These are phyloP conservation scores for Mirounga angustirostris DNA, from an alignment of 2,113 vertebrate genomes.

Conservation along the genomic window DNA sequence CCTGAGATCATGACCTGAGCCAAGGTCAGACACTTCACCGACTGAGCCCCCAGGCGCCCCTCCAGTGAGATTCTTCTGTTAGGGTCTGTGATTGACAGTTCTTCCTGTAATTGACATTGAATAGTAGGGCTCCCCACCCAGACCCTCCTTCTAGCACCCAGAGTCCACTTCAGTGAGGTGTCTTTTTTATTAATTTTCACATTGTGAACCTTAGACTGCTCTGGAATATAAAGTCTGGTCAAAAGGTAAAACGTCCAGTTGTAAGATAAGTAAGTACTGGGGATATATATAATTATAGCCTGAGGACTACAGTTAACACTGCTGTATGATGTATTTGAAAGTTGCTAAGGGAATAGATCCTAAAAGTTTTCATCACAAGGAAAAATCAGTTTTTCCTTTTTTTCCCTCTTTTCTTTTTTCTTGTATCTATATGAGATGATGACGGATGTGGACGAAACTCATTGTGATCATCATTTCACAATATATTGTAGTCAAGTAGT, in stretches of 20 bases:
- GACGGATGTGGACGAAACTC: not conserved
- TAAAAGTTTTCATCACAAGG: not conserved
- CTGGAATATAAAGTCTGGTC: not conserved
- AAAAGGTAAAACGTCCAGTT: not conserved
- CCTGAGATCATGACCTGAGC: not conserved
- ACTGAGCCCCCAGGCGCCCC: not conserved
- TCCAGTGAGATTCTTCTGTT: not conserved
- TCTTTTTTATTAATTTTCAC: not conserved
- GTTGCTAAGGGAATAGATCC: not conserved
- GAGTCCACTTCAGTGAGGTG: not conserved
- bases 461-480: not conserved
- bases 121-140: not conserved
- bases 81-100: not conserved
- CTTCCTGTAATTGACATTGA: not conserved
- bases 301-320: not conserved
- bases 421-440: not conserved
- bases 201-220: not conserved
- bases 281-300: not conserved
- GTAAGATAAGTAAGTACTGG: not conserved
- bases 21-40: not conserved
- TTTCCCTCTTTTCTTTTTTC: not conserved
- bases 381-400: not conserved
- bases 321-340: not conserved
- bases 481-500: not conserved
- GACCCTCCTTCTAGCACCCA: not conserved